Percentiles rank a stretch among this genome's conserved stretches.
These are phyloP conservation scores for Apodemia hepburni DNA, from an alignment of 2,888 invertebrate species.

Conservation along the genomic window DNA sequence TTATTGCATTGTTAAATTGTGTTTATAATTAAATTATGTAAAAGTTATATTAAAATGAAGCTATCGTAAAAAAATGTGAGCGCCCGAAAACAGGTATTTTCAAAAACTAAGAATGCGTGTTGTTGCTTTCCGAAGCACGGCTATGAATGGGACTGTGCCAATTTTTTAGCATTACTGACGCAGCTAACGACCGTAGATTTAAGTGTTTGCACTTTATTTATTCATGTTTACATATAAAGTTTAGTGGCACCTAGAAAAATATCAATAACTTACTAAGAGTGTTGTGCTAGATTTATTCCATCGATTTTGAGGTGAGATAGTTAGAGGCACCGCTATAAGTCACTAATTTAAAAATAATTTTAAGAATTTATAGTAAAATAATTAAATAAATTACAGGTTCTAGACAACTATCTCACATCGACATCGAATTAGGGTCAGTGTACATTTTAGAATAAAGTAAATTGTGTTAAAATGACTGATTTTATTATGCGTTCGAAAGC, in stretches of 20 bases:
- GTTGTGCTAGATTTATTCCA: conserved; percentile 76
- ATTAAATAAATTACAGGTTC: conserved; percentile 55
- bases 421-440: conserved; percentile 73
- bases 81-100: conserved; percentile 19
- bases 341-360: conserved; percentile 75
- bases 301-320: conserved; percentile 72
- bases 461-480: conserved; percentile 80
- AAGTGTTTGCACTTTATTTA: conserved; percentile 82
- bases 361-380: conserved; percentile 75
- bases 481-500: conserved; percentile 78
- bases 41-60: conserved; percentile 31
- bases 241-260: conserved; percentile 80
- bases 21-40: conserved; percentile 38
- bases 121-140: conserved; percentile 33
- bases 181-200: conserved; percentile 76
- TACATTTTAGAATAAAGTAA: conserved; percentile 77
- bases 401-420: conserved; percentile 67
- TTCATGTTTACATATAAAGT: conserved; percentile 75
- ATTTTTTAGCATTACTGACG: conserved; percentile 71
- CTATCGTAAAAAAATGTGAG: conserved; percentile 11
- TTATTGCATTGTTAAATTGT: background rate
- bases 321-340: conserved; percentile 66
- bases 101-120: conserved; percentile 20
- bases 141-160: conserved; percentile 76
- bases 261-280: conserved; percentile 80